Evolutionary conservation across 1,140 invertebrate genomes (phyloP).

Genomic region (Neodiprion lecontei): DNA sequence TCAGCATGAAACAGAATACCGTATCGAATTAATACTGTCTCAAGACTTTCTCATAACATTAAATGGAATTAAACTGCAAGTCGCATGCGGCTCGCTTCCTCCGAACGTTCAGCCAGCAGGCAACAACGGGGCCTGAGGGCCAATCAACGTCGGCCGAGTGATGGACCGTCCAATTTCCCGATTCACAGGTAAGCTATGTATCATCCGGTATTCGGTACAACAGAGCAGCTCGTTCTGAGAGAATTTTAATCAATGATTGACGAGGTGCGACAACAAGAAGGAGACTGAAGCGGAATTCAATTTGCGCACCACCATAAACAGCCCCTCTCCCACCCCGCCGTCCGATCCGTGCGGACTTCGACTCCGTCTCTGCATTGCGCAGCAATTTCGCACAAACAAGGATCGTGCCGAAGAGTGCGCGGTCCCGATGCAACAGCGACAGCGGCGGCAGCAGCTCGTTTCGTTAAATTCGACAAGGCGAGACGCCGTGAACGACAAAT

Average conservation of each 20-base stretch:
- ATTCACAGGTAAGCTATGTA: no score
- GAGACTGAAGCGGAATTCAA: not conserved
- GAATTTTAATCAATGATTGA: not conserved
- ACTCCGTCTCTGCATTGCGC: not conserved
- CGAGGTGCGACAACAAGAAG: slow-evolving; percentile 2
- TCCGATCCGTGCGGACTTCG: not conserved
- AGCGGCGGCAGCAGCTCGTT: not conserved
- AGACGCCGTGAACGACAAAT: no score
- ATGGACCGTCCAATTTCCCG: no score
- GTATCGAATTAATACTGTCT: no score
- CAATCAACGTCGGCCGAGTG: no score
- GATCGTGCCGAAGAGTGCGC: not conserved
- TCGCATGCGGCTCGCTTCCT: no score
- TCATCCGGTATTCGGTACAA: no score
- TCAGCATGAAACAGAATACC: no score
- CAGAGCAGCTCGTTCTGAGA: not conserved
- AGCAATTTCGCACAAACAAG: not conserved
- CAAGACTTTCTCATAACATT: no score
- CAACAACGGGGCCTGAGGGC: no score
- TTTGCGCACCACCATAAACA: slow-evolving; percentile 4
- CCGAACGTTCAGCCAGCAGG: no score
- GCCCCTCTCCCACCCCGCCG: not conserved
- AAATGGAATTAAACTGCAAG: no score
- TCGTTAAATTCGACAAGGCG: not conserved
- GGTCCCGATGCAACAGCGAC: not conserved